Base-by-base conservation (phyloP, 2,797 vertebrate genomes). In the Discoglossus pictus region DNA sequence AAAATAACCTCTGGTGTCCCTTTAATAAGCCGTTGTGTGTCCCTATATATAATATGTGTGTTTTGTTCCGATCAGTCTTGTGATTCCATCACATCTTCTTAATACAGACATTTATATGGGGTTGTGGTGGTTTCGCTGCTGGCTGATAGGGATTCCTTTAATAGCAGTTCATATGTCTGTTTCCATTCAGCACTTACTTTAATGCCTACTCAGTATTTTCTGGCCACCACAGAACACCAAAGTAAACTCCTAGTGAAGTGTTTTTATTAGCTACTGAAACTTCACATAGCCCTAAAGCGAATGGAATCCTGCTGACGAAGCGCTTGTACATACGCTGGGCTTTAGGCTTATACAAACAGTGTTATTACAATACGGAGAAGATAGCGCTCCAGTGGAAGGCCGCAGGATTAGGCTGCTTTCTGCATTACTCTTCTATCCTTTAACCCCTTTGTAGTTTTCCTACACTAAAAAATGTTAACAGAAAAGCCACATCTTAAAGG, bases 221-320 rank as follows among this genome's bases (percentile, higher is more conserved):
- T 18, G 4, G 21, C 16, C 47, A 12, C 55, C 47, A 17, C 38
- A 67, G 65, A 50, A 50, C 36, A 62, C 51, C 43, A 63, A 70
- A 56, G 60, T 63, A 70, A 63, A 70, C 43, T 55, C 39, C 50
- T n/a, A 50, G 51, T 48, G 10, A 50, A 68, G 40, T 63, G 52
- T 47, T 63, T 69, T 63, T 58, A 63, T 47, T 56, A 70, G 68
- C 52, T 63, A 53, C 68, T 50, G 43, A 63, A 34, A 48, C 11
- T 34, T 50, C 25, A 36, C 25, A 12, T 15, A 27, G 60, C 40
- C 55, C 2, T 40, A 31, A 36, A 62, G 56, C 25, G 39, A 68
- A 54, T 23, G 47, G 15, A 53, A 53, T 17, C 35, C 15, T 63
- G 59, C 67, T 63, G 67, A 70, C 51, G 17, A 16, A 44, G 50